Evolutionary conservation across 2,888 invertebrate genomes (phyloP).

Genomic region (Patella depressa): DNA sequence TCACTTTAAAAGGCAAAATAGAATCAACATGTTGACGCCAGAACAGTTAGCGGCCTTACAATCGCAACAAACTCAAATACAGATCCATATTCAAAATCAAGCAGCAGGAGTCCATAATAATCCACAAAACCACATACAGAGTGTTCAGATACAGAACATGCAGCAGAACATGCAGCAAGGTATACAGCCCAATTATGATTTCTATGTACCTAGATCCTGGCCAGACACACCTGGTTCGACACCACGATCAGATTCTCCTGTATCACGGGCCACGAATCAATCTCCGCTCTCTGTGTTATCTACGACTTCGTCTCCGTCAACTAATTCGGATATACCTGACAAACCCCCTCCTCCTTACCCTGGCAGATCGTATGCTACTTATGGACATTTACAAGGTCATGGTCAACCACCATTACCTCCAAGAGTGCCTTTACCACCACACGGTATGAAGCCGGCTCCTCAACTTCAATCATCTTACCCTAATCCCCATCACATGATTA

Average conservation of each 20-base stretch:
- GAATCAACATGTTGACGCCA: slow-evolving; percentile 53
- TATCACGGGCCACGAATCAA: slow-evolving; percentile 65
- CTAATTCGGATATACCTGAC: slow-evolving; percentile 68
- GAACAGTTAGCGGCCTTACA: slow-evolving; percentile 73
- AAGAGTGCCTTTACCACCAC: slow-evolving; percentile 50
- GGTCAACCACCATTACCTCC: slow-evolving; percentile 57
- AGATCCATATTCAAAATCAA: slow-evolving; percentile 40
- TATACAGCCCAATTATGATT: slow-evolving; percentile 29
- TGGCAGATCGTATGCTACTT: slow-evolving; percentile 40
- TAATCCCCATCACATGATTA: slow-evolving; percentile 13
- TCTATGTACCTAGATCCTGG: slow-evolving; percentile 28
- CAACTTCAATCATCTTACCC: slow-evolving; percentile 9
- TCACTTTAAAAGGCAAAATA: slow-evolving; percentile 25
- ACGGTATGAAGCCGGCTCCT: slow-evolving; percentile 28
- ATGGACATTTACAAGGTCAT: slow-evolving; percentile 29
- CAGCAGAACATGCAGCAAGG: not conserved
- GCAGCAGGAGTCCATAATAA: slow-evolving; percentile 12
- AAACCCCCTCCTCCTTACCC: slow-evolving; percentile 70
- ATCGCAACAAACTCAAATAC: slow-evolving; percentile 31
- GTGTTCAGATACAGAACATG: slow-evolving; percentile 35
- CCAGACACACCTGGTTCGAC: slow-evolving; percentile 60
- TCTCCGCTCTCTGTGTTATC: slow-evolving; percentile 70
- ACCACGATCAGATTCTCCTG: slow-evolving; percentile 67
- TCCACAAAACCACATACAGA: slow-evolving; percentile 34
- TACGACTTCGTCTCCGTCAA: slow-evolving; percentile 68